Percentiles rank a stretch among this genome's conserved stretches.
Evolutionary conservation across 2,888 invertebrate species (phyloP).

Genomic region (Mayetiola destructor): DNA sequence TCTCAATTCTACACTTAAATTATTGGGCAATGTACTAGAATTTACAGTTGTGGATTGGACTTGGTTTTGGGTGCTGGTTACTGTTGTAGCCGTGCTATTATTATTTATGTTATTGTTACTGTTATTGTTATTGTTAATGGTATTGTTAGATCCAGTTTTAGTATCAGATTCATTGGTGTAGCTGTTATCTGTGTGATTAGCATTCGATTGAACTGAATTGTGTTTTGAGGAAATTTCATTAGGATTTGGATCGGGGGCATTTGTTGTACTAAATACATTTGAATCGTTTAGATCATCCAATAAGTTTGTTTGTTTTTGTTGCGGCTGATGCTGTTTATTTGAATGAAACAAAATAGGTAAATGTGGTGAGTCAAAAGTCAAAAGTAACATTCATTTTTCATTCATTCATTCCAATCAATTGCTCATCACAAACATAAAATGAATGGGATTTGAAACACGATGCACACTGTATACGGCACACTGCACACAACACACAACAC

Average conservation of each 20-base stretch:
- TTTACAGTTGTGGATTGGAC: neutral
- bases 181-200: neutral
- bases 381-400: neutral
- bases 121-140: neutral
- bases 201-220: constrained; percentile 16
- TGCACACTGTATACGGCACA: no score
- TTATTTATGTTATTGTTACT: neutral
- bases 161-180: neutral
- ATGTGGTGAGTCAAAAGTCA: neutral
- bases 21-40: constrained; percentile 7
- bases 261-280: constrained; percentile 17
- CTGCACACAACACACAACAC: no score
- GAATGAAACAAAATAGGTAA: constrained; percentile 8
- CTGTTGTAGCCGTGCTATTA: neutral
- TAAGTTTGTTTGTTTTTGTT: constrained; percentile 17
- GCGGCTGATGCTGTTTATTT: constrained; percentile 18
- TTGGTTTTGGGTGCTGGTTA: neutral
- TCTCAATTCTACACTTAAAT: constrained; percentile 8
- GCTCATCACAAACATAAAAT: no score
- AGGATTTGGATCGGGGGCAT: constrained; percentile 15
- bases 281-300: constrained; percentile 24
- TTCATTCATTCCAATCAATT: neutral
- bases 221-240: constrained; percentile 19
- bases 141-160: neutral
- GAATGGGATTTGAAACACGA: no score